Evolutionary conservation across 2,888 invertebrate genomes (phyloP), one percentile per base, ranked within the genome.

Genomic region (Nudaria mundana): DNA sequence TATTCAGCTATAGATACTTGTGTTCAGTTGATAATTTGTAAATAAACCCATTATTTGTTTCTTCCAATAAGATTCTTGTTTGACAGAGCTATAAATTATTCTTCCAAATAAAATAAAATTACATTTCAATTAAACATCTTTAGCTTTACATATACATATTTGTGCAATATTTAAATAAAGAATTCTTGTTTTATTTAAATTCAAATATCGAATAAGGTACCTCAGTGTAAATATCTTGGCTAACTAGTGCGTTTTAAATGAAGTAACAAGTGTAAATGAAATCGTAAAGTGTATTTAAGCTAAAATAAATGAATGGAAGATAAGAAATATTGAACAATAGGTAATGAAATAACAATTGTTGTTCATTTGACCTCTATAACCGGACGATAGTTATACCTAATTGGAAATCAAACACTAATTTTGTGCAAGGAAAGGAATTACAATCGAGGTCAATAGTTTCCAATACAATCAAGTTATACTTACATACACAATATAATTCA

Each of bases 11-110:
- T 54, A 52, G 57, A 63, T 58, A 52, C 61, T 59, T 54, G 49
- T 49, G 52, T 60, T 52, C 36, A 50, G 44, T 46, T 51, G 49
- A 52, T 57, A 48, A 20, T 46, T 48, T 38, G 43, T 37, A 49
- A 34, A 58, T 54, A 49, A 35, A 57, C 54, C 51, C 44, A 49
- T 48, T 36, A 16, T 34, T 18, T 31, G 28, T 32, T 48, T 66
- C 74, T 74, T 76, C 76, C 76, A 73, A 53, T 53, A 52, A 70
- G 59, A 56, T 59, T 60, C 56, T 42, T 55, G 51, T 52, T 43
- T 34, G 46, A 42, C 36, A 37, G 49, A 56, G 51, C 48, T 52
- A n/a, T 46, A 61, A 60, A 28, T 14, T 10, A 44, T 42, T 50
- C 54, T 59, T 59, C 57, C 60, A 52, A 48, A 44, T 40, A 33